Percentiles rank a stretch among this genome's conserved stretches.
These are phyloP conservation scores for Abrostola tripartita DNA, from an alignment of 2,888 invertebrate genomes.

Conservation along the genomic window DNA sequence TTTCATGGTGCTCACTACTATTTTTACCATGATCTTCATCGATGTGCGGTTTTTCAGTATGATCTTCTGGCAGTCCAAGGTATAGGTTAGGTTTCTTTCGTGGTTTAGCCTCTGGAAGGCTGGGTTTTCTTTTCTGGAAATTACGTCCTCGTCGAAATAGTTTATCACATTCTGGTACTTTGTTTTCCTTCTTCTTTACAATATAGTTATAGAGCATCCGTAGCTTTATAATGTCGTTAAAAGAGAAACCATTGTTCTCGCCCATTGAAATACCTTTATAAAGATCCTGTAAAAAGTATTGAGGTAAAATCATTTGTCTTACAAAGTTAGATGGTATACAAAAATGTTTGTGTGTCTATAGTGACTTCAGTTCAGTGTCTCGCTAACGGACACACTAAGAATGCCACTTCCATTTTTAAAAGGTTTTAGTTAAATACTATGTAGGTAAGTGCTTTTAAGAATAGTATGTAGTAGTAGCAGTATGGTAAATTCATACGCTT, in stretches of 20 bases:
- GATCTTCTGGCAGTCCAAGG: slow-evolving; percentile 42
- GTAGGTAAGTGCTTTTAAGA: no score
- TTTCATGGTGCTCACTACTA: slow-evolving; percentile 8
- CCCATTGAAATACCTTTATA: slow-evolving; percentile 25
- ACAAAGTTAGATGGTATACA: no score
- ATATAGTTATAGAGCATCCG: slow-evolving; percentile 73
- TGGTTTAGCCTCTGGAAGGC: slow-evolving; percentile 12
- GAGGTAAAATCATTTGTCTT: not conserved
- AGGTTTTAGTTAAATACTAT: no score
- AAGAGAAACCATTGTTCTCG: slow-evolving; percentile 55
- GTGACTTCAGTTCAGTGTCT: no score
- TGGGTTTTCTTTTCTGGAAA: slow-evolving; percentile 40
- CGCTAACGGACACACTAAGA: no score
- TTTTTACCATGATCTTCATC: slow-evolving; percentile 2
- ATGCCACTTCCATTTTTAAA: no score
- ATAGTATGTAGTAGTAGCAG: no score
- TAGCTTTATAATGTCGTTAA: slow-evolving; percentile 70
- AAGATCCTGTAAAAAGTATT: slow-evolving; percentile 9
- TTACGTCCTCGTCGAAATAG: slow-evolving; percentile 65
- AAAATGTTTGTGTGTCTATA: no score
- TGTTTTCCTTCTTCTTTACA: slow-evolving; percentile 52
- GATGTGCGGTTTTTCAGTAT: not conserved
- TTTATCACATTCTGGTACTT: slow-evolving; percentile 65
- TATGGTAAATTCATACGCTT: no score
- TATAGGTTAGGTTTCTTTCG: slow-evolving; percentile 66